phyloP scores from a whole-genome alignment of 2,113 vertebrate genomes.

The Paradoxurus hermaphroditus region DNA sequence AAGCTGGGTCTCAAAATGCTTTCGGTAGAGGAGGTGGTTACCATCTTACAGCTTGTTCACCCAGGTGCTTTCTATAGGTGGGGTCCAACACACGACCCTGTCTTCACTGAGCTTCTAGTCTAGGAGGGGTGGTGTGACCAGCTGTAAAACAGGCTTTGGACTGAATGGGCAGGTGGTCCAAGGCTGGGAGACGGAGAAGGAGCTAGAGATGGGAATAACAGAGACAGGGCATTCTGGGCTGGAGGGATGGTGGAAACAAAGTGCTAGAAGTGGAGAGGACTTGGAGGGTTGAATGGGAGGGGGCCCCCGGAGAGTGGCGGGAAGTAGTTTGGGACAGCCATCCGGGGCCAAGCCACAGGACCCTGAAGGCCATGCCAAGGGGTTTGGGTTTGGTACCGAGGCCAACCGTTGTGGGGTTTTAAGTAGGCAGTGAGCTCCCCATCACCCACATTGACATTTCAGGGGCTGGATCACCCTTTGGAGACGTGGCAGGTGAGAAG shows the following conservation, averaged over 20 bases:
- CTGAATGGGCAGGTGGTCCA: neutral
- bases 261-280: neutral
- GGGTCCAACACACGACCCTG: neutral
- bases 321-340: neutral
- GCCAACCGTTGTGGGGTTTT: neutral
- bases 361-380: neutral
- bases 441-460: neutral
- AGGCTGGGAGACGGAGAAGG: neutral
- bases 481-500: neutral
- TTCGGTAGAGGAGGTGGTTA: neutral
- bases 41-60: no score
- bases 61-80: neutral
- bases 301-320: rapidly evolving
- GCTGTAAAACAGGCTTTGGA: neutral
- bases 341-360: neutral
- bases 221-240: neutral
- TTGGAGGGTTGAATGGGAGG: neutral
- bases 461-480: neutral
- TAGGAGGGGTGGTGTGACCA: neutral
- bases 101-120: neutral
- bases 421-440: neutral
- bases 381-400: neutral
- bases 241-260: neutral
- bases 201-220: neutral
- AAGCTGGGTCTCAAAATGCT: neutral